Evolutionary conservation across 1,140 invertebrate genomes (phyloP).

Genomic region (Tribolium madens): DNA sequence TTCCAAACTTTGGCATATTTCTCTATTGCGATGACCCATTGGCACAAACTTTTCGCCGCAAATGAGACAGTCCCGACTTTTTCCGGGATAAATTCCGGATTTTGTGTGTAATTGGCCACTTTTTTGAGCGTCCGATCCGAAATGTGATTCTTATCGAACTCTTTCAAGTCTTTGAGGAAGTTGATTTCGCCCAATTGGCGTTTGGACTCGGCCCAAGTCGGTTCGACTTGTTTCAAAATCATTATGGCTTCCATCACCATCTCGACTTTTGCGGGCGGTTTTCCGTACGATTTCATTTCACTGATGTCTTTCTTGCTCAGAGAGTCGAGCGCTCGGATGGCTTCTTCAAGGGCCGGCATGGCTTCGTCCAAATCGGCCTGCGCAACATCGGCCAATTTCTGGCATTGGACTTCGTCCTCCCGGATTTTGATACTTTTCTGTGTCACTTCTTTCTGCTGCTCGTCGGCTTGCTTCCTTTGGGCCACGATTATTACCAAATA

Average conservation of each 20-base stretch:
- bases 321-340: constrained; percentile 78
- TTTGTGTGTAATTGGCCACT: constrained; percentile 81
- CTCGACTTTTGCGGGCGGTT: constrained; percentile 85
- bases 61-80: constrained; percentile 84
- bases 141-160: constrained; percentile 91
- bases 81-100: constrained; percentile 87
- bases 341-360: constrained; percentile 87
- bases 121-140: constrained; percentile 83
- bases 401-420: constrained; percentile 84
- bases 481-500: constrained; percentile 80
- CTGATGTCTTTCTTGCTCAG: constrained; percentile 90
- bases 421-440: constrained; percentile 77
- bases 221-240: constrained; percentile 82
- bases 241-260: constrained; percentile 92
- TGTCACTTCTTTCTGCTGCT: constrained; percentile 77
- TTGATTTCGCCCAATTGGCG: constrained; percentile 83
- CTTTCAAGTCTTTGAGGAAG: constrained; percentile 81
- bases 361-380: constrained; percentile 83
- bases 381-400: constrained; percentile 82
- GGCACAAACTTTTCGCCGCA: constrained; percentile 86
- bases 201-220: constrained; percentile 88
- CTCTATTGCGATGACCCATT: constrained; percentile 93
- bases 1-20: constrained; percentile 88
- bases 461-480: constrained; percentile 83
- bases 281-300: constrained; percentile 88